Evolutionary conservation across 1,140 invertebrate species (phyloP).

Genomic region (Stenopsyche tienmushanensis): DNA sequence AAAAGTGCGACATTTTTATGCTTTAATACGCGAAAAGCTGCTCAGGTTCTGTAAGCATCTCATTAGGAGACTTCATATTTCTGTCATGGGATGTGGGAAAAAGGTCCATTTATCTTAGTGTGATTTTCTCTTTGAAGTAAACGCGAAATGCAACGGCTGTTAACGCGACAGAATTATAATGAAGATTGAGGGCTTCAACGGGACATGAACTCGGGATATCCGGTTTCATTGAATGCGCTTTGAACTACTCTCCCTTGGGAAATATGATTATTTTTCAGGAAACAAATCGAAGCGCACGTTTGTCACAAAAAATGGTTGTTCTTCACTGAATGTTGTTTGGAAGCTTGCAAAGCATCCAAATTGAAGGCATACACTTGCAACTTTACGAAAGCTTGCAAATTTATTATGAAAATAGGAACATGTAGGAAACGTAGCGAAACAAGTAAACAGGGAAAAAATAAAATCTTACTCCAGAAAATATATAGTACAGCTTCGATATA

Average conservation of each 20-base stretch:
- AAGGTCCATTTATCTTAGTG: not conserved
- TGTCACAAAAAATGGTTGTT: not conserved
- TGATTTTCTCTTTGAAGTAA: constrained; percentile 1
- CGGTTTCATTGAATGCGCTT: not conserved
- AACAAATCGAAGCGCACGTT: not conserved
- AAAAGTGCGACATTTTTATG: not conserved
- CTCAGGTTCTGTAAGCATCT: too few relatives aligned
- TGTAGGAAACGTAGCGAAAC: too few relatives aligned
- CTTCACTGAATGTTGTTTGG: too few relatives aligned
- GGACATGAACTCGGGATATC: not conserved
- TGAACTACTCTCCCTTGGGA: not conserved
- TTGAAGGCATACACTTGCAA: not conserved
- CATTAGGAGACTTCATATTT: too few relatives aligned
- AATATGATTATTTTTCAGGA: not conserved
- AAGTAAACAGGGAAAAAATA: too few relatives aligned
- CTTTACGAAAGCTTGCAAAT: not conserved
- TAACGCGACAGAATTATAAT: constrained; percentile 8
- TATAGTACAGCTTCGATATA: too few relatives aligned
- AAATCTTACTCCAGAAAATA: not conserved
- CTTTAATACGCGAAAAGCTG: too few relatives aligned
- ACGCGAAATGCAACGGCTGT: constrained; percentile 10
- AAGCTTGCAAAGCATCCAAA: not conserved
- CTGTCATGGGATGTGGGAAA: too few relatives aligned
- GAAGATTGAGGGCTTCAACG: constrained; percentile 10
- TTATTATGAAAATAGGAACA: not conserved